These are phyloP conservation scores for Alfaro cultratus DNA, from an alignment of 2,797 vertebrate species.

Conservation along the genomic window DNA sequence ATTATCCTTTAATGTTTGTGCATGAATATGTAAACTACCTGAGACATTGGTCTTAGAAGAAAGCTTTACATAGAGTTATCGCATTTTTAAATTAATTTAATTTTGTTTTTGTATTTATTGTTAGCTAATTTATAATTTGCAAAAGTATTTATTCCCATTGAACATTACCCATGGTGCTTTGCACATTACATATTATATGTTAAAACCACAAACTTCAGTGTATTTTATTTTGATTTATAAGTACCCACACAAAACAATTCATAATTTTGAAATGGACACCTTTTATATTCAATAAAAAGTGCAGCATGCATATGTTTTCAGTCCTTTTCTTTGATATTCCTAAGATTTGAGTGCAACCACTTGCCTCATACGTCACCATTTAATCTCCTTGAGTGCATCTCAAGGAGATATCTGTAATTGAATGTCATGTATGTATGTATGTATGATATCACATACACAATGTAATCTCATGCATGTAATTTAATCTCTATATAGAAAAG, in stretches of 20 bases:
- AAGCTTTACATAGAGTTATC: background rate
- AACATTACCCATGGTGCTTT: background rate
- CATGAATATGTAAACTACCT: slow-evolving; percentile 1
- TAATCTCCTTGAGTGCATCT: too few relatives aligned
- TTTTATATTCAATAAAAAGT: background rate
- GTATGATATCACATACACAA: too few relatives aligned
- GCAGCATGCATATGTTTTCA: background rate
- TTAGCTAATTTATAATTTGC: background rate
- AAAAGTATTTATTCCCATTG: background rate
- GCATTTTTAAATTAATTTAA: background rate
- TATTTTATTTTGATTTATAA: background rate
- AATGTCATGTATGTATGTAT: too few relatives aligned
- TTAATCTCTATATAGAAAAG: background rate
- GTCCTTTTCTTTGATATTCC: background rate
- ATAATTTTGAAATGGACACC: background rate
- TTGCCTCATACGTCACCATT: background rate
- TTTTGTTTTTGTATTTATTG: background rate
- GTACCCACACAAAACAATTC: background rate
- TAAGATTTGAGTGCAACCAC: background rate
- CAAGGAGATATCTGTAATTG: too few relatives aligned
- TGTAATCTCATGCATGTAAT: background rate
- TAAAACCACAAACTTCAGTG: background rate
- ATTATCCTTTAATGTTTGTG: background rate
- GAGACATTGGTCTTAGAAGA: background rate
- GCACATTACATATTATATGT: background rate